Conservation (phyloP, 2,888 invertebrate genomes). For the Hirtodrosophila alboralis region DNA sequence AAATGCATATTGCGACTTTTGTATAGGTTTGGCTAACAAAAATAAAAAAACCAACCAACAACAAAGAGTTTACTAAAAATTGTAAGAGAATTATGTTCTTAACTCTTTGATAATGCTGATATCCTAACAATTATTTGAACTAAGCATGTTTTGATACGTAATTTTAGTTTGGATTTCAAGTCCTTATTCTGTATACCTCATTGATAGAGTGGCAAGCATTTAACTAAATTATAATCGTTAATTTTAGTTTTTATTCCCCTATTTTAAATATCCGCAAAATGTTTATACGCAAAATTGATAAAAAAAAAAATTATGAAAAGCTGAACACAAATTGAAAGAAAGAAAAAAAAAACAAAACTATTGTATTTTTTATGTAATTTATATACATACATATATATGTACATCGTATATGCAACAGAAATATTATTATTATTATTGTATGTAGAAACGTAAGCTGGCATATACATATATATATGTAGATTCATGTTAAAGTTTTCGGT, state of each 20-base stretch:
- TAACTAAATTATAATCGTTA: constrained; percentile 47
- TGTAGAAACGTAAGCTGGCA: constrained; percentile 52
- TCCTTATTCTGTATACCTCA: constrained; percentile 72
- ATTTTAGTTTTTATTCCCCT: constrained; percentile 34
- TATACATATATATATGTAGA: constrained; percentile 29
- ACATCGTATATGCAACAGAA: constrained; percentile 35
- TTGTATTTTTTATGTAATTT: constrained; percentile 78
- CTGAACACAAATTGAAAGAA: constrained; percentile 38
- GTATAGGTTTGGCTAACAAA: constrained; percentile 57
- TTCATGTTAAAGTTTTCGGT: constrained; percentile 60
- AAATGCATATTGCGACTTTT: constrained; percentile 64
- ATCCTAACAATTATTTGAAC: constrained; percentile 56
- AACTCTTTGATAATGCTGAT: constrained; percentile 55
- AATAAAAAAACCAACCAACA: constrained; percentile 44
- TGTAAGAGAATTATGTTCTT: constrained; percentile 59
- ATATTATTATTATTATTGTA: constrained; percentile 46
- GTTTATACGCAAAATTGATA: constrained; percentile 44
- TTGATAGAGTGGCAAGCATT: constrained; percentile 64
- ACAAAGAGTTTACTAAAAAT: constrained; percentile 67
- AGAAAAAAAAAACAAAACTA: constrained; percentile 34
- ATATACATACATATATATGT: constrained; percentile 40
- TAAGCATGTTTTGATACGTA: constrained; percentile 45
- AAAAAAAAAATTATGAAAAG: no score
- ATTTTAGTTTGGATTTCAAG: constrained; percentile 61
- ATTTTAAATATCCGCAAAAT: constrained; percentile 26